Evolutionary conservation across 2,797 vertebrate genomes (phyloP), one percentile per base, ranked within the genome.

Genomic region (Karalla daura): DNA sequence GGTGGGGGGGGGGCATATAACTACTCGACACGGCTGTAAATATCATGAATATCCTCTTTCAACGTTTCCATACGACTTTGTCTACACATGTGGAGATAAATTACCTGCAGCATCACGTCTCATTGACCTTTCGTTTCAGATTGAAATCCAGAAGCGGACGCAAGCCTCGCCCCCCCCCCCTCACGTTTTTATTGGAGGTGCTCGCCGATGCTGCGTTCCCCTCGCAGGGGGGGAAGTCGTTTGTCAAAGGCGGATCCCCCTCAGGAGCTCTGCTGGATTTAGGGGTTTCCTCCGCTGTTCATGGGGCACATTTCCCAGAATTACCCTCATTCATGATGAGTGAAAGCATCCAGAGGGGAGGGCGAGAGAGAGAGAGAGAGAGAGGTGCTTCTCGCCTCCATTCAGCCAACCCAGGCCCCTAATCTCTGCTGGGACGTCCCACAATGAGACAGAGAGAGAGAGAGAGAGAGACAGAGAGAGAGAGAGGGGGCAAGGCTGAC

Each of bases 321-420:
- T 90, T 84, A 83, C 79, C 68, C 83, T 90, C 89, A 90, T 92
- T 92, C 87, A 90, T 80, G 69, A 77, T 59, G 72, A 78, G 82
- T 88, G 83, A 87, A 87, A 87, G 86, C 79, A 85, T 69, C 66
- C 61, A 74, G 68, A 63, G 74, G 27, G n/a, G n/a, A n/a, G n/a
- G n/a, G n/a, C n/a, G n/a, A n/a, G n/a, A 39, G 59, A 68, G 65
- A 72, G 69, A 74, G 70, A 39, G 59, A 68, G 65, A 72, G 69
- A 74, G 70, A 62, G 74, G 73, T 80, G 85, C 82, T 63, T 67
- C 81, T 85, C 64, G 39, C 78, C 72, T 85, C 63, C 74, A 87
- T 90, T 92, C 86, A 90, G 69, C 64, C n/a, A 39, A 56, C 70
- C 30, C 63, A 44, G 84, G 85, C 86, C 86, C 85, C 90, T 91